Evolutionary conservation across 92 coral and sea anemone genomes (phyloP).

Genomic region (Hydrozoanthus gracilis): DNA sequence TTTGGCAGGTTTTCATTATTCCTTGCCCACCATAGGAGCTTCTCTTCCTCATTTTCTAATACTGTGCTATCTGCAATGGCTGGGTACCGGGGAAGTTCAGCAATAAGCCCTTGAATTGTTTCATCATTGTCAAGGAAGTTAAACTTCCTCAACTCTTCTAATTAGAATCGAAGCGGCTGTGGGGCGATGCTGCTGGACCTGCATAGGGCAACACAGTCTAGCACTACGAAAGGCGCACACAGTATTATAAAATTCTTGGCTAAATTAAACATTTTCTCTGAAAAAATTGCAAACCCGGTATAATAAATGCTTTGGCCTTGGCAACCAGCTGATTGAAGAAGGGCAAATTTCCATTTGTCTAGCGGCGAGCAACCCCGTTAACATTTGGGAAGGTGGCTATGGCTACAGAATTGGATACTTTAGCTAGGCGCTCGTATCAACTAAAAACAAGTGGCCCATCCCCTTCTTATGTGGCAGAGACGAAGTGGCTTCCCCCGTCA

Average conservation of each 20-base stretch:
- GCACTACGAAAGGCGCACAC: conserved; percentile 71
- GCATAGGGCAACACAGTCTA: conserved; percentile 65
- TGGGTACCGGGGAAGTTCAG: conserved; percentile 65
- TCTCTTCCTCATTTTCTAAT: conserved; percentile 65
- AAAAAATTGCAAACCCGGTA: conserved; percentile 62
- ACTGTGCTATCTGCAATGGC: conserved; percentile 65
- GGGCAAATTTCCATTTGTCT: conserved; percentile 58
- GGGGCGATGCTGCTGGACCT: conserved; percentile 60
- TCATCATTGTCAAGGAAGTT: conserved; percentile 55
- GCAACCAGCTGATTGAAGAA: conserved; percentile 65
- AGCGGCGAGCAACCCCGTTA: conserved; percentile 64
- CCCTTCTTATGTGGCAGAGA: too few relatives aligned
- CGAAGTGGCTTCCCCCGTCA: conserved; percentile 55
- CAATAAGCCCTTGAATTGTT: conserved; percentile 50
- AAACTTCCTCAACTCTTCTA: conserved; percentile 60
- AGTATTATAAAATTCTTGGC: conserved; percentile 63
- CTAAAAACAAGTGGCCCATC: too few relatives aligned
- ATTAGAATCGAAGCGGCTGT: conserved; percentile 62
- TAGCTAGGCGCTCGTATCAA: conserved; percentile 28
- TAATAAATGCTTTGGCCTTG: conserved; percentile 65
- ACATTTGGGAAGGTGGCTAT: conserved; percentile 62
- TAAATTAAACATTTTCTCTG: conserved; percentile 72
- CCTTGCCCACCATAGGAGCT: conserved; percentile 23
- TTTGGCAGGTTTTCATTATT: conserved; percentile 57
- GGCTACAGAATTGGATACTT: conserved; percentile 64